A percentile compares a stretch with the other conserved stretches of the same genome.
Evolutionary conservation across 2,888 invertebrate species (phyloP).

Genomic region (Thereva nobilitata): DNA sequence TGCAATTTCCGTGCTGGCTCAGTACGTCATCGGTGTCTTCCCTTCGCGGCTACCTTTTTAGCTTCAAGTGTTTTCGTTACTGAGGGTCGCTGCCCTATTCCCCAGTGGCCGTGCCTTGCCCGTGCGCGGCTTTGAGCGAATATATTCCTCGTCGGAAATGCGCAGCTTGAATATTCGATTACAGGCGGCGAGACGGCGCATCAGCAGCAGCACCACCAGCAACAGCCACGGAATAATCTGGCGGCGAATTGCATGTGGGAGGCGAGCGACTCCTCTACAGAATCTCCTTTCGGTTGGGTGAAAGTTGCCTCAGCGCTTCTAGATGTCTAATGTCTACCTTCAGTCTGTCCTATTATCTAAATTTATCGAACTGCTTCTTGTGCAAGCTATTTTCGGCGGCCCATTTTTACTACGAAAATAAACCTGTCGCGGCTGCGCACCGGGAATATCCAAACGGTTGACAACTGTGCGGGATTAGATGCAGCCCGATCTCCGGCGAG

Average conservation of each 20-base stretch:
- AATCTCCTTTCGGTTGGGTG: neutral
- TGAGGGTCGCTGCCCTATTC: too few species aligned
- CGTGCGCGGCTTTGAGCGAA: neutral
- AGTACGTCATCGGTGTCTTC: too few species aligned
- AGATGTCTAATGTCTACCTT: constrained; percentile 1
- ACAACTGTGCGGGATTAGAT: neutral
- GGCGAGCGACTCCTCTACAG: neutral
- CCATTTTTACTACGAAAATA: constrained; percentile 9
- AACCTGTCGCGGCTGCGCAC: neutral
- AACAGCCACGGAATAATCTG: too few species aligned
- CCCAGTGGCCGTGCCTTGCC: too few species aligned
- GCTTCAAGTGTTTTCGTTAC: too few species aligned
- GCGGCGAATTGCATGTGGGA: neutral
- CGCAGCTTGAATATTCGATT: constrained; percentile 4
- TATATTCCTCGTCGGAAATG: neutral
- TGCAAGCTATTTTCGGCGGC: constrained; percentile 3
- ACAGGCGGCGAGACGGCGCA: neutral
- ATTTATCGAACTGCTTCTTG: neutral
- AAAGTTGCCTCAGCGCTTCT: neutral
- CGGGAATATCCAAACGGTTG: neutral
- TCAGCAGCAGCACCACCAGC: too few species aligned
- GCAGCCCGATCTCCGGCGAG: neutral
- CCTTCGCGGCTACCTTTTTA: too few species aligned
- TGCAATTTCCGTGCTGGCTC: too few species aligned
- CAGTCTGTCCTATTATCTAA: constrained; percentile 2